Evolutionary conservation across 1,140 invertebrate genomes (phyloP), one percentile per base, ranked within the genome.

Genomic region (Temnothorax curvispinosus): DNA sequence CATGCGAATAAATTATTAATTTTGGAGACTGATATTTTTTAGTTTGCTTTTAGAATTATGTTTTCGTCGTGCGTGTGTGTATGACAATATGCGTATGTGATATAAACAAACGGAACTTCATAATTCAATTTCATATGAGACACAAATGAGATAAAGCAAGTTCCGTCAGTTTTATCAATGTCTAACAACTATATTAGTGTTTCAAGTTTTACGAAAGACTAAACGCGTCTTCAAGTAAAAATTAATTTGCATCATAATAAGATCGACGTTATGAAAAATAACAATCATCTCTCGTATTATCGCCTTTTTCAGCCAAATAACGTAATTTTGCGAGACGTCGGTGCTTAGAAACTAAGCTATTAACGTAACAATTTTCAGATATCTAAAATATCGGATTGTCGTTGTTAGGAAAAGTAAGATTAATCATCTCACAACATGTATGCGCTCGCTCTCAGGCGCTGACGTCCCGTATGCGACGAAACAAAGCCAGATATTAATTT

Each of bases 401-500:
- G 13, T 41, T 41, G 13, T 41, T 27, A 3, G 13, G 21, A 84
- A 56, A 84, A 84, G 69, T 60, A 44, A 74, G 69, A 84, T 84
- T 84, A 60, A 75, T 84, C 54, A 74, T 75, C 32, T 21, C 38
- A n/a, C 35, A 11, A 32, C 5, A 18, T 72, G 9, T 52, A 44
- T 32, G 54, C 27, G 54, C 7, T 54, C 18, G 27, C 54, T 60
- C 15, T 44, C 41, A 21, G 6, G 11, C 32, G n/a, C 27, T 32
- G 41, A 82, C 27, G 21, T 82, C 27, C 6, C 21, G 18, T 60
- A 4, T 41, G 38, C 52, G 27, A 75, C 54, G 80, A 62, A 75
- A 75, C 80, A 84, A 84, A 84, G 80, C 54, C 80, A 84, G 69
- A 62, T 84, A 84, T 84, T 84, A 84, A 84, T 84, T 75, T 84